phyloP scores from a whole-genome alignment of 2,113 vertebrate genomes.

The Mormoops blainvillei region DNA sequence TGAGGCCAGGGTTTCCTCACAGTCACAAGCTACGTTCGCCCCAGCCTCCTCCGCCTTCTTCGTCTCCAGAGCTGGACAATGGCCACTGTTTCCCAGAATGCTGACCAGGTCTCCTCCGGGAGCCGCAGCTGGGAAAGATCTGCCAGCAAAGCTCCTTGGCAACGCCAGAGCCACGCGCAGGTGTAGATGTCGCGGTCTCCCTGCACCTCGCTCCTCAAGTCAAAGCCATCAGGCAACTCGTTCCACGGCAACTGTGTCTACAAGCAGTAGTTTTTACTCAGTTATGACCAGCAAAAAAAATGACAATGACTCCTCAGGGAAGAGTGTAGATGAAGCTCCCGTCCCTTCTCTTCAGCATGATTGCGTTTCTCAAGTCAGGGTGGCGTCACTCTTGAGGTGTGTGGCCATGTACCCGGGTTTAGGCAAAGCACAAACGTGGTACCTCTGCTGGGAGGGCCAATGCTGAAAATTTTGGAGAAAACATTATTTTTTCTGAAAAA shows the following conservation, averaged over 20 bases:
- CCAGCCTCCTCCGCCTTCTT: neutral
- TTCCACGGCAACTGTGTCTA: neutral
- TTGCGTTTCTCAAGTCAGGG: neutral
- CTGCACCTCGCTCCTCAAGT: neutral
- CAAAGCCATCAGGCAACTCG: neutral
- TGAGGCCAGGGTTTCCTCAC: neutral
- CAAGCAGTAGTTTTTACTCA: neutral
- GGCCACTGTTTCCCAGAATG: neutral
- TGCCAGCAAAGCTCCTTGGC: neutral
- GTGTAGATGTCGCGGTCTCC: neutral
- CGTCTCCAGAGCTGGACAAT: neutral
- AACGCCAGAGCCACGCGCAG: neutral
- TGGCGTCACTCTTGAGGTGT: neutral
- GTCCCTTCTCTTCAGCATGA: neutral
- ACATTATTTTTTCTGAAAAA: neutral
- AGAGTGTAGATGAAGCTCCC: neutral
- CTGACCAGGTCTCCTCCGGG: neutral
- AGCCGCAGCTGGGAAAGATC: neutral
- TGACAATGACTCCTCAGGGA: neutral
- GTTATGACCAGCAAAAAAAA: neutral
- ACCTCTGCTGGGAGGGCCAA: neutral
- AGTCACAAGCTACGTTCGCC: neutral
- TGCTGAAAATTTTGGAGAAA: neutral
- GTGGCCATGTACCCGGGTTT: fast-evolving
- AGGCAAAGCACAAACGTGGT: neutral